Evolutionary conservation across 2,797 vertebrate species (phyloP).

Genomic region (Nothura maculosa): DNA sequence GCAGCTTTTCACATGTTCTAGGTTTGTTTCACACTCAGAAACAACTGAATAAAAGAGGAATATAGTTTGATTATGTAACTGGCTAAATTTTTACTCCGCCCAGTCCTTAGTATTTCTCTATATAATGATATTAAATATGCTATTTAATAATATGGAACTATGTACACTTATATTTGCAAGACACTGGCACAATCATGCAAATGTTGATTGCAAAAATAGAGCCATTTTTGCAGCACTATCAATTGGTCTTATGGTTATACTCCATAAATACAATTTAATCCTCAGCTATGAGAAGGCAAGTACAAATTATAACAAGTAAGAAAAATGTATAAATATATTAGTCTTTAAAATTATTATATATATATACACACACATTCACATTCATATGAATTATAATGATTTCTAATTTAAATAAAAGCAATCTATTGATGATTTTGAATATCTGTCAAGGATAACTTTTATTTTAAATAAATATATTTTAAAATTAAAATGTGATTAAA

Average conservation of each 20-base stretch:
- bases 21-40: not conserved
- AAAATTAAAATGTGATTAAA: not conserved
- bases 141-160: not conserved
- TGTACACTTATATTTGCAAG: not conserved
- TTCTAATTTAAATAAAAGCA: not conserved
- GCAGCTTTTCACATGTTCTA: not conserved
- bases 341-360: not conserved
- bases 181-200: not conserved
- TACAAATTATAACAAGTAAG: not conserved
- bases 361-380: no score
- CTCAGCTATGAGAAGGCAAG: not conserved
- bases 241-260: not conserved
- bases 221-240: not conserved
- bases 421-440: not conserved
- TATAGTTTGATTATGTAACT: not conserved
- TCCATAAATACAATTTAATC: not conserved
- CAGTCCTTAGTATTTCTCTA: not conserved
- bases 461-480: not conserved
- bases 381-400: not conserved
- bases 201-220: constrained; percentile 8
- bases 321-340: not conserved
- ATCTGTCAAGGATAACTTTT: not conserved
- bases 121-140: not conserved
- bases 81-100: constrained; percentile 14
- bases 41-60: not conserved